phyloP scores from a whole-genome alignment of 2,797 vertebrate species.

The Orestias chungarensis region DNA sequence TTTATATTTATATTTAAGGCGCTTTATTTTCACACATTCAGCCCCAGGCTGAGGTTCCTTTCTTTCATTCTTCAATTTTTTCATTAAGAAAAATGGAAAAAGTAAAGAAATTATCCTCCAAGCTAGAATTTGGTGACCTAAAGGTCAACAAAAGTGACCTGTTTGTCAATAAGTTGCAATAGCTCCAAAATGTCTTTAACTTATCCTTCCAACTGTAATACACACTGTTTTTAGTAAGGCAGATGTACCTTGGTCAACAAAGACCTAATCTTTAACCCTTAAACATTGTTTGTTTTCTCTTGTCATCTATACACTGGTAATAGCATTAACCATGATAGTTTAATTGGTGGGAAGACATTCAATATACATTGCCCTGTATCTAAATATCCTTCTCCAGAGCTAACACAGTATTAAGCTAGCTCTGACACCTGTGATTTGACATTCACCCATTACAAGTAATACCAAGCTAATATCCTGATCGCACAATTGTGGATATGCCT shows the following conservation, averaged over 20 bases:
- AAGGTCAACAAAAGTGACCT: no score
- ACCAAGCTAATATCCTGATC: background rate
- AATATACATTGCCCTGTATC: background rate
- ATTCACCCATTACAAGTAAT: background rate
- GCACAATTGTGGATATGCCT: background rate
- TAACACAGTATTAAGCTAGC: background rate
- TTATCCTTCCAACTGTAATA: no score
- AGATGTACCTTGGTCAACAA: background rate
- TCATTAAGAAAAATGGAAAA: no score
- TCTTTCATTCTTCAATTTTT: no score
- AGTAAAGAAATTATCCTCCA: no score
- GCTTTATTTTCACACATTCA: no score
- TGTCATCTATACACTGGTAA: no score
- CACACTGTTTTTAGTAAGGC: background rate
- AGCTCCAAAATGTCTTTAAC: no score
- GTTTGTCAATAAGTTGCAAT: no score
- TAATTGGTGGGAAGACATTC: background rate
- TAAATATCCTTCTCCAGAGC: background rate
- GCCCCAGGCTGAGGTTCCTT: no score
- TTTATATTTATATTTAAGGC: no score
- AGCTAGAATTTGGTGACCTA: no score
- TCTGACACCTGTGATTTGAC: background rate
- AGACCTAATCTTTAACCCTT: background rate
- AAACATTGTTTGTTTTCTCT: background rate
- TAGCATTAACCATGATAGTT: background rate